phyloP scores from a whole-genome alignment of 2,113 vertebrate genomes.

The Gnathonemus longibarbis region DNA sequence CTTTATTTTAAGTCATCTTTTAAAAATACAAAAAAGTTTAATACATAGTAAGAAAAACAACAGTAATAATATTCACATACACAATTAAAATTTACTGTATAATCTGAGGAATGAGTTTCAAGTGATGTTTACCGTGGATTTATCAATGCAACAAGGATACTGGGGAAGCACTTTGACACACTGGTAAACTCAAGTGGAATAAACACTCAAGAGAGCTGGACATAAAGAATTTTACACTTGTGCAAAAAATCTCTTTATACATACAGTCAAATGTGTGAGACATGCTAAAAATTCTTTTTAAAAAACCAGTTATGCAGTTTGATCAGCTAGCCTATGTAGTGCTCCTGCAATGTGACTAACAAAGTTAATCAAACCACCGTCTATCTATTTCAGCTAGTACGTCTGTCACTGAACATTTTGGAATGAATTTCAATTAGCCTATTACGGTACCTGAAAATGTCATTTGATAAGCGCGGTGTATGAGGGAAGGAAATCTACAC shows the following conservation, averaged over 20 bases:
- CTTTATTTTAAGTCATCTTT: slow-evolving; percentile 22
- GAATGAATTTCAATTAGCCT: not conserved
- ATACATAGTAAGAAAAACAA: slow-evolving; percentile 26
- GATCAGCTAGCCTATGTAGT: not conserved
- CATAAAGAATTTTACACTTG: slow-evolving; percentile 11
- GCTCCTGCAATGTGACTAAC: not conserved
- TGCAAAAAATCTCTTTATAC: slow-evolving; percentile 11
- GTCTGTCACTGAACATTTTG: not conserved
- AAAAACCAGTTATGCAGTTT: not conserved
- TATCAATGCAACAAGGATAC: slow-evolving; percentile 3
- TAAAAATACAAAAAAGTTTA: slow-evolving; percentile 25
- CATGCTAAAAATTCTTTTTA: not conserved
- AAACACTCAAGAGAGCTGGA: slow-evolving; percentile 5
- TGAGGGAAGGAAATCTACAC: not conserved
- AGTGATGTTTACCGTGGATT: slow-evolving; percentile 6
- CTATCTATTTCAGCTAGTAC: not conserved
- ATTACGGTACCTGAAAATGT: slow-evolving; percentile 1
- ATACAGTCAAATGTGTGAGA: not conserved
- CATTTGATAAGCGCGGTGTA: not conserved
- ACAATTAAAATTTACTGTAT: slow-evolving; percentile 26
- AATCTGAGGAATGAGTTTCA: slow-evolving; percentile 19
- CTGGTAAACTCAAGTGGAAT: not conserved
- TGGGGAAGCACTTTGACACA: not conserved
- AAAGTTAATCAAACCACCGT: not conserved
- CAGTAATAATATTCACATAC: slow-evolving; percentile 26